Evolutionary conservation across 2,888 invertebrate genomes (phyloP), one percentile per base, ranked within the genome.

Genomic region (Vannuccia rotundouncinata): DNA sequence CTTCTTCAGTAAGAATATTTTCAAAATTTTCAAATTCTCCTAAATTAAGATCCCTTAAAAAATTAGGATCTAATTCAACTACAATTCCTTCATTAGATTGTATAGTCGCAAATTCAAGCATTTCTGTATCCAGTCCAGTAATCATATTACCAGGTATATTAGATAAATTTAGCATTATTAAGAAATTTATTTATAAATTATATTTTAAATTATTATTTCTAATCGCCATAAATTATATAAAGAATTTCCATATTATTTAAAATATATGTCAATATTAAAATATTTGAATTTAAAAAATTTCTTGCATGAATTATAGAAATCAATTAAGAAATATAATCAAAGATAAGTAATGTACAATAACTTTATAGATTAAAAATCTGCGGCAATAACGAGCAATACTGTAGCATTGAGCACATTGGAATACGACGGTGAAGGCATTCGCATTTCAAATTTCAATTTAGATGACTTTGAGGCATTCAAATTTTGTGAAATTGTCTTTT

Each of bases 61-160:
- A 66, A 66, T 66, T 66, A 66, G 66, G 66, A 66, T 66, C 66
- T 66, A 66, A 66, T 66, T 66, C 66, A 66, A 66, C 66, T 66
- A 66, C 66, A 66, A 66, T 66, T 66, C 66, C 25, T 66, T 66
- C 66, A 66, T n/a, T 66, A 66, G 10, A 66, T 66, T 66, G 66
- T 66, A 66, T 66, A 66, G 66, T 66, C 66, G 66, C 66, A 66
- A 66, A 66, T 66, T 66, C 66, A 66, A 66, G 66, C 22, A 66
- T 66, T 66, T 66, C 66, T 66, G 66, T 66, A 66, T 66, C 66
- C 66, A 66, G 66, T 66, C 66, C 66, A 66, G 66, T 22, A 66
- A 66, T 66, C 66, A 66, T 66, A 66, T 66, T 66, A 66, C 66
- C 66, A 66, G 66, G 66, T 66, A 66, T 66, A 66, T 66, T 66